Evolutionary conservation across 2,113 vertebrate species (phyloP).

Genomic region (Lichenostomus cassidix): DNA sequence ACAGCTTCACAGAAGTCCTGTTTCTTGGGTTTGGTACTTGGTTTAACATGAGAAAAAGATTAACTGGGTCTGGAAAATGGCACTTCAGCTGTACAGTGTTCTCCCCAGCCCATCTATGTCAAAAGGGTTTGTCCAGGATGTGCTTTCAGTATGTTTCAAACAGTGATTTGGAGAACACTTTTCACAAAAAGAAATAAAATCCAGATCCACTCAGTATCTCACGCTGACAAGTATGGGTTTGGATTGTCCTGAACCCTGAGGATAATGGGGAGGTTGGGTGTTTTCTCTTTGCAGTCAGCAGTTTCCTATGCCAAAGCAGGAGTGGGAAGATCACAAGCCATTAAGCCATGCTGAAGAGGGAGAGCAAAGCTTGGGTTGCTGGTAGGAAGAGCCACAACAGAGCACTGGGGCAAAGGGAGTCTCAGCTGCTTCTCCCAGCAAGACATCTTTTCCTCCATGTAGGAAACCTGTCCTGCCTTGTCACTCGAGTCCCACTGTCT

Average conservation of each 20-base stretch:
- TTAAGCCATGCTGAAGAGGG: neutral
- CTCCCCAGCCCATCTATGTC: neutral
- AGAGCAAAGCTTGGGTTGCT: neutral
- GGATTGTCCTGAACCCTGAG: neutral
- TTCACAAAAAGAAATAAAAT: neutral
- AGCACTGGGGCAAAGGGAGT: neutral
- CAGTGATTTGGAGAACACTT: neutral
- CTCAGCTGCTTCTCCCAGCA: neutral
- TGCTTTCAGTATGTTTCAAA: neutral
- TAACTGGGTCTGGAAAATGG: neutral
- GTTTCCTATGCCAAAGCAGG: neutral
- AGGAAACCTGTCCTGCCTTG: neutral
- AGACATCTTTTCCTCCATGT: neutral
- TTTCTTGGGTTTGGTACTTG: neutral
- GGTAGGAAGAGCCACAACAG: neutral
- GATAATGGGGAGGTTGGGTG: neutral
- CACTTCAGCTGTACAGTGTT: neutral
- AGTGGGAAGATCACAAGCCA: neutral
- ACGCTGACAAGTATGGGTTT: neutral
- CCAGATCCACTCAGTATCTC: neutral
- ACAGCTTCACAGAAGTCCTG: slow-evolving; percentile 34
- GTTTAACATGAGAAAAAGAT: neutral
- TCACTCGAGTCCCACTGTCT: neutral
- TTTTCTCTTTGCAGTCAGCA: neutral
- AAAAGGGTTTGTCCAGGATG: neutral